Base-by-base conservation (phyloP, 2,888 invertebrate species). In the Spisula solida region DNA sequence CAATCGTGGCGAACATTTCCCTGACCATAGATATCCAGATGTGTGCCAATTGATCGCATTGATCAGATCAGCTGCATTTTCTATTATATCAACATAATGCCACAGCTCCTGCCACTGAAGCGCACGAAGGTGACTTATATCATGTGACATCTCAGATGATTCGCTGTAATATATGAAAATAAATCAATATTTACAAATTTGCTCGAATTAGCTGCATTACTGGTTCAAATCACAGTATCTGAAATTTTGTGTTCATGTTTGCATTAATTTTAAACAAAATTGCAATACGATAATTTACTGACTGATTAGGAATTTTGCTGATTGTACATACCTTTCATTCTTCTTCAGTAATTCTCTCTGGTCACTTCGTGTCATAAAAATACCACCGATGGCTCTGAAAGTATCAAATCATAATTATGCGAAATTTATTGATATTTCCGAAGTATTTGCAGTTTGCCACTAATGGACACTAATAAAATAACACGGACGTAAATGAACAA, bases 41-140 rank as follows among this genome's bases (percentile, higher is more conserved):
- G 98, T 98, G 80, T 99, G 96, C 93, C 98, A 98, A 96, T 98
- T 98, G 78, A 98, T 97, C 0, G 98, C 98, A 96, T 98, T 98
- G 0, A 98, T 97, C 94, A 98, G 97, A 97, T 96, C 98, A 96
- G 88, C 88, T 25, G 91, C 14, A 55, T 94, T 94, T 88, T 96
- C 96, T 0, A 96, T 25, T 0, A 96, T 34, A 14, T 92, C 81
- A 20, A 94, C 91, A 25, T 92, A 91, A 47, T 93, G 88, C 34
- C 93, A 93, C 0, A 70, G 81, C 48, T 93, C 90, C 75, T 95
- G 92, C 0, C 31, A 56, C 47, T 88, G 85, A 31, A 95, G 88
- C 20, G 82, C 86, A n/a, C 88, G 84, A 10, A 94, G 87, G 31
- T 93, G 93, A 41, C 90, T 85, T 16, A 94, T 93, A 56, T 90